Evolutionary conservation across 2,113 vertebrate species (phyloP), one percentile per base, ranked within the genome.

Genomic region (Centropus bengalensis): DNA sequence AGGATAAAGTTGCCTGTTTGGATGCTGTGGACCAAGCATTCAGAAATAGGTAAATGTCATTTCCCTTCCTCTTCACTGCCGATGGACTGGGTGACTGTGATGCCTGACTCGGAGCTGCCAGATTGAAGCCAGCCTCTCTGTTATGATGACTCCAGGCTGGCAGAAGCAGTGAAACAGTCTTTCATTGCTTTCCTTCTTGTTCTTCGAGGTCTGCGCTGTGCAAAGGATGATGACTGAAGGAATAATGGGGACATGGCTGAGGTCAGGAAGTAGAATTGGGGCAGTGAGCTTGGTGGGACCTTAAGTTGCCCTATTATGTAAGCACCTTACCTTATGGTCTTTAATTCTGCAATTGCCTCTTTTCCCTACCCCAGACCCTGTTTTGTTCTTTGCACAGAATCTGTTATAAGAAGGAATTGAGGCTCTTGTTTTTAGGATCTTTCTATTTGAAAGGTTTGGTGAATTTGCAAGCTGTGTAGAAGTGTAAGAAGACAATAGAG

Each of bases 231-330:
- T 44, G 67, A 38, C 84, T 67, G 69, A 20, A 68, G 86, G 91
- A 91, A 58, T 87, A 76, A 75, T 1, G 64, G 60, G 62, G 77
- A 30, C 36, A 42, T 3, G 27, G 27, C 75, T 82, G 58, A 94
- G 91, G 71, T 94, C 83, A 92, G 54, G 60, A 38, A 32, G 13
- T 6, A 17, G 75, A 96, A 82, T 1, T 95, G 94, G 94, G 91
- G 38, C 95, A 93, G 75, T 23, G 78, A 94, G 63, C 89, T 58
- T 67, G 55, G 45, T 82, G 71, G 85, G 71, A 82, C 79, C 42
- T 70, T 58, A 87, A 70, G 55, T 62, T 33, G 89, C 78, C 75
- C n/a, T 54, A 36, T 94, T 94, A 89, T 66, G 66, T 66, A 95
- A 93, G 83, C 77, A 91, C 81, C 49, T 75, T 60, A 86, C 69